Evolutionary conservation across 2,797 vertebrate genomes (phyloP).

Genomic region (Myripristis jacobus): DNA sequence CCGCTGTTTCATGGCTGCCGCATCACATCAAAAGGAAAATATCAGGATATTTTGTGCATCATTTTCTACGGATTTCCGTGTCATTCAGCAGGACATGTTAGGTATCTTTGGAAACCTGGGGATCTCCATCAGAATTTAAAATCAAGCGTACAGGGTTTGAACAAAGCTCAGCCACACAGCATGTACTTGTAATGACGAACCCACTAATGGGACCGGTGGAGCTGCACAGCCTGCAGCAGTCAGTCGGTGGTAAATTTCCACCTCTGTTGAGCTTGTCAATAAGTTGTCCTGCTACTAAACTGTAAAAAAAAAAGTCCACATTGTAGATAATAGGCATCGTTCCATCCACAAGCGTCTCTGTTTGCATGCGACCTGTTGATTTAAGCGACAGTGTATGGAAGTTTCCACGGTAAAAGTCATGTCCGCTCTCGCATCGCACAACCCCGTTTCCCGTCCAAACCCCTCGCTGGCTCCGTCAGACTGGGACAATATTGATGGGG

Average conservation of each 20-base stretch:
- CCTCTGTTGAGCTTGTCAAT: neutral
- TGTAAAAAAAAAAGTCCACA: constrained; percentile 5
- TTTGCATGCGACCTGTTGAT: constrained; percentile 29
- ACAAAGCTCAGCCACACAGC: too few relatives aligned
- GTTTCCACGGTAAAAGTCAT: constrained; percentile 43
- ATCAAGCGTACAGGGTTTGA: too few relatives aligned
- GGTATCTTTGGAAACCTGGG: too few relatives aligned
- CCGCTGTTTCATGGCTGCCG: too few relatives aligned
- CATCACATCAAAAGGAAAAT: too few relatives aligned
- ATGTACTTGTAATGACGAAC: too few relatives aligned
- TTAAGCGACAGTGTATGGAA: constrained; percentile 34
- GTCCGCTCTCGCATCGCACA: neutral
- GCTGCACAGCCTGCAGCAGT: neutral
- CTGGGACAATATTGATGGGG: constrained; percentile 57
- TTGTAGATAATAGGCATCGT: neutral
- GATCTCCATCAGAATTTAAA: too few relatives aligned
- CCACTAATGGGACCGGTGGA: too few relatives aligned
- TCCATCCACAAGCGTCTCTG: neutral
- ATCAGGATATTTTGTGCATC: too few relatives aligned
- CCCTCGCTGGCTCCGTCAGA: constrained; percentile 46
- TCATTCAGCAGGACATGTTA: too few relatives aligned
- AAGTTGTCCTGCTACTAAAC: too few relatives aligned
- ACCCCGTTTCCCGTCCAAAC: constrained; percentile 1
- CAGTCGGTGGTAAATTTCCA: neutral
- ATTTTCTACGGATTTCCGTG: too few relatives aligned